These are phyloP conservation scores for Nycticebus coucang DNA, from an alignment of 2,113 vertebrate genomes.

Conservation along the genomic window DNA sequence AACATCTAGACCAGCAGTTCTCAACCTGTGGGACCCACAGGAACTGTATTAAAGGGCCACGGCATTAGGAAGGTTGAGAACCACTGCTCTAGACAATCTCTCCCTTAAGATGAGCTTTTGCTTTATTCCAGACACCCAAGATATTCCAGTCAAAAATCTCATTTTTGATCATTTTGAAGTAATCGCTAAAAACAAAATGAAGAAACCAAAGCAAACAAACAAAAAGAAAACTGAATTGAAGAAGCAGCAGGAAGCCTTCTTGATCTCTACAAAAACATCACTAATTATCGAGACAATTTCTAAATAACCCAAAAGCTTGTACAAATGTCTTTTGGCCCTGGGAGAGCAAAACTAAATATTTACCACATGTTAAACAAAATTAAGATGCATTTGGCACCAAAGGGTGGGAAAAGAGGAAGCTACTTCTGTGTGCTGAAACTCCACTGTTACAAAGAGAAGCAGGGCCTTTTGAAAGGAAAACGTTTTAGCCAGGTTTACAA, in stretches of 20 bases:
- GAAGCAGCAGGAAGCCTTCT: conserved; percentile 30
- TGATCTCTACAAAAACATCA: conserved; percentile 72
- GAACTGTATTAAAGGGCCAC: no score
- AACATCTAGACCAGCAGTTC: neutral
- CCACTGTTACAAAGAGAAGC: conserved; percentile 49
- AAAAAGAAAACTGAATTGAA: conserved; percentile 35
- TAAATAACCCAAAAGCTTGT: conserved; percentile 74
- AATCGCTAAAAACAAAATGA: conserved; percentile 29
- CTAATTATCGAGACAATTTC: conserved; percentile 83
- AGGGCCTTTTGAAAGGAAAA: conserved; percentile 49
- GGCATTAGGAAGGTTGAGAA: no score
- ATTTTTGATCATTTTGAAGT: conserved; percentile 59
- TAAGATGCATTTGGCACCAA: conserved; percentile 78
- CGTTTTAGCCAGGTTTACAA: conserved; percentile 70
- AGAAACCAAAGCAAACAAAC: conserved; percentile 12
- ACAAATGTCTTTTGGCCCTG: conserved; percentile 79
- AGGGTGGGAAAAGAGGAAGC: conserved; percentile 68
- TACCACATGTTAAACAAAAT: conserved; percentile 80
- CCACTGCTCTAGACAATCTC: neutral
- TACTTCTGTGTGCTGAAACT: conserved; percentile 48
- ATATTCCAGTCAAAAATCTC: neutral
- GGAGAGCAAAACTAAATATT: conserved; percentile 83
- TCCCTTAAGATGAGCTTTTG: neutral
- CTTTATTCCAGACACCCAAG: conserved; percentile 38
- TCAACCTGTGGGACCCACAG: no score